Percentiles rank a stretch among this genome's conserved stretches.
Conservation (phyloP, 2,797 vertebrate species). For the Helicolenus hilgendorfi region DNA sequence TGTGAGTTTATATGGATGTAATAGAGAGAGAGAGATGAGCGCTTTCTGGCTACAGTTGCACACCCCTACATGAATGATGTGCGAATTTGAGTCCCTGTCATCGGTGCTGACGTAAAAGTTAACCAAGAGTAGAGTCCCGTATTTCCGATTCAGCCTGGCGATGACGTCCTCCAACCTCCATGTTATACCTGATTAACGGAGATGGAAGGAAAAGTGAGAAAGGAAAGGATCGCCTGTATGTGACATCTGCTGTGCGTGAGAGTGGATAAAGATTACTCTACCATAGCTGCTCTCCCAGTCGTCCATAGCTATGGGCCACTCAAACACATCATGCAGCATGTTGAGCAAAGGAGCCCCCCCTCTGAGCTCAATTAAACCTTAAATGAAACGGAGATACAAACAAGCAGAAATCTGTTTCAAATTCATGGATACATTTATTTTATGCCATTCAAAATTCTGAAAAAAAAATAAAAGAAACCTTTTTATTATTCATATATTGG, state of each 20-base stretch:
- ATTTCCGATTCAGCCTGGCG: constrained; percentile 93
- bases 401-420: neutral
- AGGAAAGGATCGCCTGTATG: neutral
- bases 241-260: neutral
- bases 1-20: neutral
- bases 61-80: constrained; percentile 97
- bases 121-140: constrained; percentile 94
- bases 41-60: constrained; percentile 27
- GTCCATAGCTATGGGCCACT: constrained; percentile 94
- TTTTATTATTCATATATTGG: neutral
- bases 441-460: neutral
- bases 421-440: neutral
- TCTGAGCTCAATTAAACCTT: constrained; percentile 94
- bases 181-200: constrained; percentile 82
- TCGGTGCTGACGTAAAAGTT: constrained; percentile 96
- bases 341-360: constrained; percentile 92
- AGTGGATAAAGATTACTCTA: constrained; percentile 63
- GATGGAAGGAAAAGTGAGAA: neutral
- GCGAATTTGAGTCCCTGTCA: constrained; percentile 93
- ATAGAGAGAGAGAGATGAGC: neutral
- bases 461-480: neutral
- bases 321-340: constrained; percentile 90
- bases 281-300: constrained; percentile 92
- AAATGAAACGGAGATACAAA: constrained; percentile 19
- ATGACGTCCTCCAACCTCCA: constrained; percentile 94